Percentiles rank a stretch among this genome's conserved stretches.
phyloP scores from a whole-genome alignment of 2,113 vertebrate species.

The Ceyx margarethae region DNA sequence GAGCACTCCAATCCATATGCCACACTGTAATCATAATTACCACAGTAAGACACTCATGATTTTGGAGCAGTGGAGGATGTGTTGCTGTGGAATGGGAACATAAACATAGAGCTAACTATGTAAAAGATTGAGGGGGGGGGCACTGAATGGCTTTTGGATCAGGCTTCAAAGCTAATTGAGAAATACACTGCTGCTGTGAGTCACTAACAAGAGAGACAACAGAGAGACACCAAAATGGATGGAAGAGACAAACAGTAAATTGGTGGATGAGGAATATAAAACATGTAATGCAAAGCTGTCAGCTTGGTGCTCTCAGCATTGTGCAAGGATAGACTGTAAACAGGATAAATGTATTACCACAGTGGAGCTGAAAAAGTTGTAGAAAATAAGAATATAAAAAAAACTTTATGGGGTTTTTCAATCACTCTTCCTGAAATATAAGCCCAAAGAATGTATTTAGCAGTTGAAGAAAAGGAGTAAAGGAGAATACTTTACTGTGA shows the following conservation, averaged over 20 bases:
- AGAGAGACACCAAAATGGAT: background rate
- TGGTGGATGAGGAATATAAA: background rate
- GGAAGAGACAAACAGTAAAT: background rate
- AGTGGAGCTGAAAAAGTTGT: background rate
- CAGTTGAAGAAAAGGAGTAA: background rate
- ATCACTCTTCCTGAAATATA: background rate
- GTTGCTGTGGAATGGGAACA: background rate
- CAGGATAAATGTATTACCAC: background rate
- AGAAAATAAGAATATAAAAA: background rate
- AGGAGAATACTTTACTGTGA: background rate
- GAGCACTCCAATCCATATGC: background rate
- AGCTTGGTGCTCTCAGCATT: background rate
- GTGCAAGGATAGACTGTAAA: background rate
- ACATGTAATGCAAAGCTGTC: background rate
- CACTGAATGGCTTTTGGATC: background rate
- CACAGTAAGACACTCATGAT: background rate
- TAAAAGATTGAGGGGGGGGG: background rate
- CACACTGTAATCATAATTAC: background rate
- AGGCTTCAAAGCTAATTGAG: conserved; percentile 6
- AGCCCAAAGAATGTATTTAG: background rate
- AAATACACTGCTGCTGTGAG: background rate
- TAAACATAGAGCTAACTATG: background rate
- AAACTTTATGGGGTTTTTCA: background rate
- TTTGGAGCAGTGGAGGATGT: background rate
- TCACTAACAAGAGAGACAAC: background rate